Percentiles rank a stretch among this genome's conserved stretches.
Evolutionary conservation across 2,888 invertebrate genomes (phyloP).

Genomic region (Bombyx huttoni): DNA sequence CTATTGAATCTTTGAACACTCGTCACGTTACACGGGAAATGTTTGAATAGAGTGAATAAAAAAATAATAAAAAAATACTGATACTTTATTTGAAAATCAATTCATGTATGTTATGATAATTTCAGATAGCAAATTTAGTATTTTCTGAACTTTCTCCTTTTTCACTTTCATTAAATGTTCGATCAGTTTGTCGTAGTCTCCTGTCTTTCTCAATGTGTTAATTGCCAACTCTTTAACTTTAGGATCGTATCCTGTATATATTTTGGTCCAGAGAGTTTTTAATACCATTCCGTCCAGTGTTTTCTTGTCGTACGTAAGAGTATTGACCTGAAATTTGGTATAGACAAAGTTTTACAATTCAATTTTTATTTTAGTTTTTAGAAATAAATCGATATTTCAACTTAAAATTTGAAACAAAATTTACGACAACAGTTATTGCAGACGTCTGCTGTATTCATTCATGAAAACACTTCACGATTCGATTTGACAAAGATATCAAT

Average conservation of each 20-base stretch:
- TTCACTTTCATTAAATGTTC: constrained; percentile 32
- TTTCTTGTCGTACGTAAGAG: constrained; percentile 28
- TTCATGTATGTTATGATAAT: constrained; percentile 39
- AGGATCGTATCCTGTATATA: constrained; percentile 33
- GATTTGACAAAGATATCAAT: no score
- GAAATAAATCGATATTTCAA: no score
- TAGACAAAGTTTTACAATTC: not conserved
- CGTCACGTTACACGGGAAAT: not conserved
- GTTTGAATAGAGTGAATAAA: not conserved
- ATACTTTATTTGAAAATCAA: constrained; percentile 9
- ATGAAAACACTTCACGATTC: no score
- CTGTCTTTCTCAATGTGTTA: constrained; percentile 27
- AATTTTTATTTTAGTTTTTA: not conserved
- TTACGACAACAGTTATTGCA: no score
- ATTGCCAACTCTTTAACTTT: constrained; percentile 42
- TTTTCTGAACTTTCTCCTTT: constrained; percentile 34
- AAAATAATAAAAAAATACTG: not conserved
- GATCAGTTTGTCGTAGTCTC: constrained; percentile 42
- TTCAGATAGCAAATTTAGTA: constrained; percentile 38
- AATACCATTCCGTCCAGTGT: constrained; percentile 49
- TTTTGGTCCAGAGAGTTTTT: constrained; percentile 52
- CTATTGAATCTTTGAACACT: not conserved
- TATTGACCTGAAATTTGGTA: constrained; percentile 23
- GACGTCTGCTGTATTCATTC: no score
- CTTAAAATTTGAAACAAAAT: no score